Evolutionary conservation across 1,140 invertebrate species (phyloP), one percentile per base, ranked within the genome.

Genomic region (Macrocentrus cingulum): DNA sequence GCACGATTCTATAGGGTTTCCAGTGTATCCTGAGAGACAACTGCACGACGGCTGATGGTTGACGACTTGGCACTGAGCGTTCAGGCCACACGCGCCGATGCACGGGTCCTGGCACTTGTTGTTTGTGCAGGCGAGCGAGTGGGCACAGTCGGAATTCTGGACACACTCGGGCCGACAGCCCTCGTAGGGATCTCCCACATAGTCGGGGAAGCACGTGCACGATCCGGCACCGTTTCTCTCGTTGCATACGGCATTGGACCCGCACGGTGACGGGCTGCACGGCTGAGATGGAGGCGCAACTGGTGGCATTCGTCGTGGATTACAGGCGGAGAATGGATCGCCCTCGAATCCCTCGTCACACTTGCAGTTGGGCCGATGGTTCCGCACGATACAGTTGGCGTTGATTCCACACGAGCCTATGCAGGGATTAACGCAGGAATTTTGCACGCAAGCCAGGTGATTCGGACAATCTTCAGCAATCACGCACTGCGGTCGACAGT

Each of bases 101-200:
- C 91, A 94, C 13, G 91, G 91, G 77, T 93, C 85, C 63, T 84
- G 81, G 72, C 91, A 94, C 77, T 91, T 91, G 73, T 90, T 91
- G 68, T 88, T 89, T 23, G 88, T 83, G 72, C 92, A 95, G 52
- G 91, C 88, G 75, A 85, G 87, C 64, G 84, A 83, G 56, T 80
- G 81, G 34, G 84, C 74, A 77, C 91, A 94, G 68, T 91, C 90
- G 20, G 84, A 85, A 69, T 91, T 92, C 69, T 90, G 86, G n/a
- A 90, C 83, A 72, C 90, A 92, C 80, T 91, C 89, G 11, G 89
- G 89, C 67, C 88, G 82, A 71, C 91, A 91, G 42, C 89, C 88
- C 55, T 84, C 79, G 64, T 93, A 91, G 1, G 91, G 90, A 81
- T 94, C 90, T 46, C 92, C 92, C 63, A 84, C 85, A 75, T 91